These are phyloP conservation scores for Epinephelus moara DNA, from an alignment of 2,113 vertebrate species.

Conservation along the genomic window DNA sequence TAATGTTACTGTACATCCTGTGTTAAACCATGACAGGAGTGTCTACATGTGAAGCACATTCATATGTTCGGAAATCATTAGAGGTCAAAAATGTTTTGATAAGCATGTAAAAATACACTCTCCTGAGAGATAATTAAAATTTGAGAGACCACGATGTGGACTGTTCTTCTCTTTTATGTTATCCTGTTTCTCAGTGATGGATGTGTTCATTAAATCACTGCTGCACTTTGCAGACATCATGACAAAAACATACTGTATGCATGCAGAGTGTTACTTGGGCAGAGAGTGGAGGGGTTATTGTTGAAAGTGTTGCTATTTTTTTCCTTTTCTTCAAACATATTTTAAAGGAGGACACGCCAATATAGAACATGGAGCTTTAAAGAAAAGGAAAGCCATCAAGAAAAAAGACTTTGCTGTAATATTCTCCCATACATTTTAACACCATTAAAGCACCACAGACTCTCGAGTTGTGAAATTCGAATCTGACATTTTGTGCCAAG, in stretches of 20 bases:
- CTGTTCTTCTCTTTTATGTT: conserved; percentile 64
- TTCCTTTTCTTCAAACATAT: conserved; percentile 16
- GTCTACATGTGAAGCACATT: conserved; percentile 45
- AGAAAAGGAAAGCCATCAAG: conserved; percentile 19
- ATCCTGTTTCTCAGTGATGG: conserved; percentile 60
- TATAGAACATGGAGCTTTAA: conserved; percentile 17
- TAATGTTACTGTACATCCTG: conserved; percentile 14
- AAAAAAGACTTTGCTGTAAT: not conserved
- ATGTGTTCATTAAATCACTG: conserved; percentile 78
- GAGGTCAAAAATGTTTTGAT: conserved; percentile 72
- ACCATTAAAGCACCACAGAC: not conserved
- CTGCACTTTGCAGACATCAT: conserved; percentile 61
- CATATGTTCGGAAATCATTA: conserved; percentile 45
- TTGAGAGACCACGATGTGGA: conserved; percentile 58
- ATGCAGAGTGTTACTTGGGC: conserved; percentile 3
- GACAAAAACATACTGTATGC: conserved; percentile 25
- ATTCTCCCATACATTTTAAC: not conserved
- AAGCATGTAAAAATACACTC: conserved; percentile 63
- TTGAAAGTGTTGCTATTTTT: conserved; percentile 61
- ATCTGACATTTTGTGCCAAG: not conserved
- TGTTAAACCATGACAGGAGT: conserved; percentile 54
- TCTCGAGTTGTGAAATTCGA: not conserved
- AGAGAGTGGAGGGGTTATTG: conserved; percentile 49
- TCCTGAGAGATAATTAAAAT: conserved; percentile 82
- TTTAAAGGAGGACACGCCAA: conserved; percentile 27